Evolutionary conservation across 2,797 vertebrate species (phyloP).

Genomic region (Coregonus ussuriensis): DNA sequence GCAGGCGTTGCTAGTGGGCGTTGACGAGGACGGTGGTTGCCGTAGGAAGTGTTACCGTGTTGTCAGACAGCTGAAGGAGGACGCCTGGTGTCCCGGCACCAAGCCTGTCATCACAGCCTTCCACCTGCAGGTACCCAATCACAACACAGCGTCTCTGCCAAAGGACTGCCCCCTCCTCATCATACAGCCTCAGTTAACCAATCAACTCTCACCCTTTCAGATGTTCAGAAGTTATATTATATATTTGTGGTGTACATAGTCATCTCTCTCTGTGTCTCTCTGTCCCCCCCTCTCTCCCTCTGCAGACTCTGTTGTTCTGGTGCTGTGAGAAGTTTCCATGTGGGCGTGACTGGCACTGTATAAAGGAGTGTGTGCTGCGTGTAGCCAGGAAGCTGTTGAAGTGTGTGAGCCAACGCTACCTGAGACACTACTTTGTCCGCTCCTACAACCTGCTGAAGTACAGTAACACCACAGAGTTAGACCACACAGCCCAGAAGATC

Average conservation of each 20-base stretch:
- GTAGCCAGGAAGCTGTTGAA: slow-evolving; percentile 79
- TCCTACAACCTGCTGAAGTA: slow-evolving; percentile 81
- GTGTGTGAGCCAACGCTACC: slow-evolving; percentile 81
- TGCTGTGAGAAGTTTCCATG: slow-evolving; percentile 83
- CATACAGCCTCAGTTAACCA: not conserved
- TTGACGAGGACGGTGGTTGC: slow-evolving; percentile 84
- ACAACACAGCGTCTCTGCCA: not conserved
- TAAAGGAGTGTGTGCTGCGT: slow-evolving; percentile 71
- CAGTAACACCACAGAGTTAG: slow-evolving; percentile 72
- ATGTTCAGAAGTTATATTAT: not conserved
- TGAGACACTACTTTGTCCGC: slow-evolving; percentile 79
- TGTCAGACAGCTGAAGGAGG: slow-evolving; percentile 82
- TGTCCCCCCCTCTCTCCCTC: not conserved
- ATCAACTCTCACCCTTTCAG: slow-evolving; percentile 26
- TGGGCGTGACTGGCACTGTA: slow-evolving; percentile 74
- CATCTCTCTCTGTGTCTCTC: not conserved
- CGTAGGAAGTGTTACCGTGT: slow-evolving; percentile 77
- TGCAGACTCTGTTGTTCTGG: slow-evolving; percentile 84
- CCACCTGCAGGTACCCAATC: slow-evolving; percentile 77
- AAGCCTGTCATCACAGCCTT: slow-evolving; percentile 80
- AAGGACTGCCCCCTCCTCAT: not conserved
- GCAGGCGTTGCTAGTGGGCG: slow-evolving; percentile 74
- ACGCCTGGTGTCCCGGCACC: slow-evolving; percentile 81
- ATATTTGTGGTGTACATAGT: no score
- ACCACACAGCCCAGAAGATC: slow-evolving; percentile 75